A percentile compares a stretch with the other conserved stretches of the same genome.
Evolutionary conservation across 1,140 invertebrate genomes (phyloP).

Genomic region (Heliothis subflexa): DNA sequence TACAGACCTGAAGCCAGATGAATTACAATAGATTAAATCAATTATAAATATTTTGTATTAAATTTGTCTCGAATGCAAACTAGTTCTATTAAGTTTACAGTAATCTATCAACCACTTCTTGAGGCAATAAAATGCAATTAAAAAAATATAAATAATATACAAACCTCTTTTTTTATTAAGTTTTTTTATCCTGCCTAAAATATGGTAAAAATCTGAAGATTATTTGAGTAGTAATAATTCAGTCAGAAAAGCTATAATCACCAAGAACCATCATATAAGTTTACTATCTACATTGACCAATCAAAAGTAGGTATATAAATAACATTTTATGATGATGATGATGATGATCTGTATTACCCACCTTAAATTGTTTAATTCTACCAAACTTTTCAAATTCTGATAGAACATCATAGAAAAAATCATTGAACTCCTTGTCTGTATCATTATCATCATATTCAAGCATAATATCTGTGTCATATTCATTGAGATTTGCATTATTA

Average conservation of each 20-base stretch:
- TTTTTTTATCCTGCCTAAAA: neutral
- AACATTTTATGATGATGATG: neutral
- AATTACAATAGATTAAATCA: neutral
- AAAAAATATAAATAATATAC: neutral
- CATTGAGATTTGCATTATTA: slow-evolving; percentile 89
- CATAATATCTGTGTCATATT: slow-evolving; percentile 93
- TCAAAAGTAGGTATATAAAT: no score
- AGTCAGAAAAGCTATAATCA: neutral
- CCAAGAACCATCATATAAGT: no score
- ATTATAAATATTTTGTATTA: no score
- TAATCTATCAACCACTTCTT: neutral
- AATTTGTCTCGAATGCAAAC: neutral
- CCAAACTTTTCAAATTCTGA: slow-evolving; percentile 94
- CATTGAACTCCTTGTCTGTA: slow-evolving; percentile 92
- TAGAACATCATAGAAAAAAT: slow-evolving; percentile 95
- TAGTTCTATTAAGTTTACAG: no score
- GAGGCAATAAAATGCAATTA: neutral
- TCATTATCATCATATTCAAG: slow-evolving; percentile 95
- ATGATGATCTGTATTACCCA: slow-evolving; percentile 58
- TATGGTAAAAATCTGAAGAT: slow-evolving; percentile 16
- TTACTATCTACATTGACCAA: no score
- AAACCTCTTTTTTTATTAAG: neutral
- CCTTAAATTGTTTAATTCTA: slow-evolving; percentile 91
- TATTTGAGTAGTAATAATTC: slow-evolving; percentile 16
- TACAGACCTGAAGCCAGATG: slow-evolving; percentile 88